Conservation (phyloP, 1,140 invertebrate species). For the Tetragnatha versicolor region DNA sequence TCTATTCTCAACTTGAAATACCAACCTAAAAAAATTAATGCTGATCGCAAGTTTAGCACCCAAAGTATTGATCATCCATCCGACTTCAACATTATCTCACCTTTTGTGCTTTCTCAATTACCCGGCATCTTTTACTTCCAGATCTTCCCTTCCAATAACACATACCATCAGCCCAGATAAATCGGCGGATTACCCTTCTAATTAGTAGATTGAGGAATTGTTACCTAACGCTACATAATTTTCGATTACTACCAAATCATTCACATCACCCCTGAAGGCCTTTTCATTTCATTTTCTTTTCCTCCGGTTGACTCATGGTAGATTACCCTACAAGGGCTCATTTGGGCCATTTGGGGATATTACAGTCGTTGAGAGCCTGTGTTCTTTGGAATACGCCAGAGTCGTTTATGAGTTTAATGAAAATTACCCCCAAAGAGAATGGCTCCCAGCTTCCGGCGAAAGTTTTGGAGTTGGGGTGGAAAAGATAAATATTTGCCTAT, state of each 20-base stretch:
- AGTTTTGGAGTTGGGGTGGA: too few species aligned
- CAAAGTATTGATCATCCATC: too few species aligned
- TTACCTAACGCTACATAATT: conserved; percentile 45
- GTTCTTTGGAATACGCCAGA: neutral
- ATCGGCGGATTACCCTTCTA: neutral
- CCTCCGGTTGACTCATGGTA: neutral
- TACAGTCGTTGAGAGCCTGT: neutral
- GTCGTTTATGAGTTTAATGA: conserved; percentile 20
- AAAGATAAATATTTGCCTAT: too few species aligned
- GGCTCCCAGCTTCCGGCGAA: too few species aligned
- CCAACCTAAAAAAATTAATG: too few species aligned
- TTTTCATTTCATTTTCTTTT: neutral
- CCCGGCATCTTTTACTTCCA: neutral
- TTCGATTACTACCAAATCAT: conserved; percentile 46
- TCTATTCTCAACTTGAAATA: too few species aligned
- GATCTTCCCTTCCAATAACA: conserved; percentile 17
- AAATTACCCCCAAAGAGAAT: conserved; percentile 6
- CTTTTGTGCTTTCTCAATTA: neutral
- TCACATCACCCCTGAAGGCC: neutral
- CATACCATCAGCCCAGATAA: conserved; percentile 5
- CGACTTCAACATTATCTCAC: too few species aligned
- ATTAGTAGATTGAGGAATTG: conserved; percentile 46
- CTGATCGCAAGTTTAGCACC: too few species aligned
- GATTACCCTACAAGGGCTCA: conserved; percentile 34
- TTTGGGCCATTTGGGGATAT: conserved; percentile 27